phyloP scores from a whole-genome alignment of 2,797 vertebrate genomes.

The Cynopterus sphinx region DNA sequence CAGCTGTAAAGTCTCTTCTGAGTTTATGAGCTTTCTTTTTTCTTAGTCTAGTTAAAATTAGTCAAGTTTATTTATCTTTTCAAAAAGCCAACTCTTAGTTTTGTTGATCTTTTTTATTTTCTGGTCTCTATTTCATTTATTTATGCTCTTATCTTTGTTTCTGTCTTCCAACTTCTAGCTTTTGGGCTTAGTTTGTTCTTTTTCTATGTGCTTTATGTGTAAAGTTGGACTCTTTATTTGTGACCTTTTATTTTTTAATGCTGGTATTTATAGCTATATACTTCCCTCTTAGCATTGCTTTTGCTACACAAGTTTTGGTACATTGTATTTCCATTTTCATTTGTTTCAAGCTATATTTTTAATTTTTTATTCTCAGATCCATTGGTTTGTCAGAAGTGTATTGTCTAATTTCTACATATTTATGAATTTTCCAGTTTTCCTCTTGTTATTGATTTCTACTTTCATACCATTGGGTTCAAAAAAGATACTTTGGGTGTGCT shows the following conservation, averaged over 20 bases:
- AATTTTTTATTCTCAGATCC: neutral
- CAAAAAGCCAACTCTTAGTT: neutral
- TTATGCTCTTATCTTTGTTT: neutral
- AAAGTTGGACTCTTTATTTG: neutral
- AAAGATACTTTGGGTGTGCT: neutral
- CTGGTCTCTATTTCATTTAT: neutral
- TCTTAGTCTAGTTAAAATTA: neutral
- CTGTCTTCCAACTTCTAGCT: neutral
- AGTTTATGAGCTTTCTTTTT: neutral
- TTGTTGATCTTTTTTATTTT: neutral
- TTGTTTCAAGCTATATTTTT: neutral
- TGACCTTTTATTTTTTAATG: neutral
- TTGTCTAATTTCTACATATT: neutral
- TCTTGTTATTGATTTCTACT: neutral
- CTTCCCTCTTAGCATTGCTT: neutral
- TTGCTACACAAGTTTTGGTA: neutral
- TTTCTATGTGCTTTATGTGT: neutral
- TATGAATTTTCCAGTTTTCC: neutral
- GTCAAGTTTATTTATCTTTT: neutral
- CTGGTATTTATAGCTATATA: neutral
- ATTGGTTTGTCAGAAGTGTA: neutral
- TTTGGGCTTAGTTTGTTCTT: neutral
- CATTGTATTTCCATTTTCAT: neutral
- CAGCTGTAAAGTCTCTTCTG: neutral
- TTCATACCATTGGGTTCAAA: neutral